phyloP scores from a whole-genome alignment of 2,113 vertebrate genomes.

The Saguinus midas region DNA sequence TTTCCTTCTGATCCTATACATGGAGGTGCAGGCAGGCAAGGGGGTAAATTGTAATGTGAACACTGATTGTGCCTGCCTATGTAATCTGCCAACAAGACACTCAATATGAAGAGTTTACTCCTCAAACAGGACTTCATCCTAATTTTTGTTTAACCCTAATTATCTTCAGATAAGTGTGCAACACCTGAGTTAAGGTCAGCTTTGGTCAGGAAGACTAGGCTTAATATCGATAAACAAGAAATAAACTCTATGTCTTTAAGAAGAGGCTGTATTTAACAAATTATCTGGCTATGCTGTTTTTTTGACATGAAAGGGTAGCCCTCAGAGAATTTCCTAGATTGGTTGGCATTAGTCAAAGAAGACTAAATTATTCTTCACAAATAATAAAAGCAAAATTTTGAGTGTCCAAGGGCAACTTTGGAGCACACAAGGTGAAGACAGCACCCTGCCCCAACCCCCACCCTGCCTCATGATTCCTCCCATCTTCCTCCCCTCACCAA shows the following conservation, averaged over 20 bases:
- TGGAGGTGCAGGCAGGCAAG: neutral
- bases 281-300: neutral
- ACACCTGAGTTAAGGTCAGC: neutral
- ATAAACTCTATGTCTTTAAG: neutral
- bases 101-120: neutral
- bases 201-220: neutral
- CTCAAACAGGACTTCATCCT: neutral
- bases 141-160: neutral
- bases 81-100: neutral
- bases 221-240: neutral
- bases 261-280: neutral
- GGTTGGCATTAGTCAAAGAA: neutral
- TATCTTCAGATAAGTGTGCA: neutral
- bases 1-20: neutral
- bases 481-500: neutral
- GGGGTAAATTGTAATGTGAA: neutral
- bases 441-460: fast-evolving
- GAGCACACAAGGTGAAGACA: neutral
- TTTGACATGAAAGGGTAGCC: neutral
- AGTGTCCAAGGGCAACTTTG: neutral
- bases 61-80: too few species aligned
- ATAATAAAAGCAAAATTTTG: neutral
- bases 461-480: neutral
- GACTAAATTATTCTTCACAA: neutral
- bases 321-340: neutral